Percentiles rank a stretch among this genome's conserved stretches.
Evolutionary conservation across 1,140 invertebrate species (phyloP).

Genomic region (Neodiprion lecontei): DNA sequence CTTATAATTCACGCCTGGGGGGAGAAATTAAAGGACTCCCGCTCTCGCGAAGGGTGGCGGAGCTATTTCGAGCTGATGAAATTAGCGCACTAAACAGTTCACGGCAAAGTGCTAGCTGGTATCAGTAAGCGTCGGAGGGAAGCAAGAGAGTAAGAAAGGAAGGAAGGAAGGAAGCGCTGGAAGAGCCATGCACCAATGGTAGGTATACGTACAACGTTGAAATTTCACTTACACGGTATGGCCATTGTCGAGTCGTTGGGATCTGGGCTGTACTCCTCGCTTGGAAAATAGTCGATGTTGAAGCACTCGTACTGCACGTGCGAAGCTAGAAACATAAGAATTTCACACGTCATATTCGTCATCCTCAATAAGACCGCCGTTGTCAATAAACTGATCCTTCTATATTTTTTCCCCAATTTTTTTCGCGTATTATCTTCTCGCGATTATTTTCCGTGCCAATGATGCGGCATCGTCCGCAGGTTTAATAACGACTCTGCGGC

Average conservation of each 20-base stretch:
- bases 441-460: no score
- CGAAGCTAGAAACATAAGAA: constrained; percentile 35
- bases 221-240: constrained; percentile 81
- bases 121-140: no score
- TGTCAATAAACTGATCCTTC: not conserved
- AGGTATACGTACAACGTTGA: constrained; percentile 17
- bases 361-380: not conserved
- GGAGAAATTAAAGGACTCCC: no score
- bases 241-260: constrained; percentile 86
- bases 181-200: not conserved
- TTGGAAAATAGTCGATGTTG: constrained; percentile 85
- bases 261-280: constrained; percentile 84
- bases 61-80: no score
- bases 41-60: no score
- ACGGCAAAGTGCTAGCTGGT: no score
- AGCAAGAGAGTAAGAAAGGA: no score
- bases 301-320: constrained; percentile 70
- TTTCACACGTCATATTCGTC: not conserved
- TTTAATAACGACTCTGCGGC: not conserved
- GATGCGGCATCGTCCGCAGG: no score
- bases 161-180: no score
- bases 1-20: no score
- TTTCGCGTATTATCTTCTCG: not conserved
- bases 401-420: not conserved
- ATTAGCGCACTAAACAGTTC: no score